Percentiles rank a stretch among this genome's conserved stretches.
Evolutionary conservation across 2,113 vertebrate species (phyloP).

Genomic region (Aythya baeri): DNA sequence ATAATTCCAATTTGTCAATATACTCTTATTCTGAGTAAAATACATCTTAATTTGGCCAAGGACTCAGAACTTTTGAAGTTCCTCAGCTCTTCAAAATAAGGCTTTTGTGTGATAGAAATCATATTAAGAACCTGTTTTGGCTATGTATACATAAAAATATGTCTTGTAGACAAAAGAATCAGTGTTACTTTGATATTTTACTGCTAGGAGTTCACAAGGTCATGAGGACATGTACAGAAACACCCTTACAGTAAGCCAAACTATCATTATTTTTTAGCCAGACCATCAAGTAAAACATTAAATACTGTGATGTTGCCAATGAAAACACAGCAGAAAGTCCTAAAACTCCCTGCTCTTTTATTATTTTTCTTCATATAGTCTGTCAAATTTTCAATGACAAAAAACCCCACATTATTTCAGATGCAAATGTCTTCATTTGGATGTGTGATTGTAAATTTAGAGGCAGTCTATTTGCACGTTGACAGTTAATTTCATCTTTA

Average conservation of each 20-base stretch:
- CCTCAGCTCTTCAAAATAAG: neutral
- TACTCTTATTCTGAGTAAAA: neutral
- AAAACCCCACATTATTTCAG: neutral
- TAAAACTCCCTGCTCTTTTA: neutral
- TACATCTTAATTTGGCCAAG: neutral
- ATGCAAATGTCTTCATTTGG: slow-evolving; percentile 27
- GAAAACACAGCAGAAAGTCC: neutral
- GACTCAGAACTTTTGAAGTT: neutral
- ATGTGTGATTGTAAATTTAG: neutral
- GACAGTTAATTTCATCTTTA: neutral
- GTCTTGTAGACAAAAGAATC: neutral
- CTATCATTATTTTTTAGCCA: neutral
- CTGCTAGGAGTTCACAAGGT: neutral
- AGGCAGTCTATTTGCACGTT: neutral
- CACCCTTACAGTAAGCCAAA: neutral
- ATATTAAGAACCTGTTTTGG: neutral
- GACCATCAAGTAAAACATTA: neutral
- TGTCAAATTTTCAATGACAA: neutral
- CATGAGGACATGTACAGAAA: neutral
- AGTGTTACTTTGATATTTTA: neutral
- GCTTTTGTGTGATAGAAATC: neutral
- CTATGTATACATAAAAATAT: neutral
- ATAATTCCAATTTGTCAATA: neutral
- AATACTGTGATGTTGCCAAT: neutral
- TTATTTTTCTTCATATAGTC: neutral